phyloP scores from a whole-genome alignment of 2,888 invertebrate species.

The Gymnocheta viridis region DNA sequence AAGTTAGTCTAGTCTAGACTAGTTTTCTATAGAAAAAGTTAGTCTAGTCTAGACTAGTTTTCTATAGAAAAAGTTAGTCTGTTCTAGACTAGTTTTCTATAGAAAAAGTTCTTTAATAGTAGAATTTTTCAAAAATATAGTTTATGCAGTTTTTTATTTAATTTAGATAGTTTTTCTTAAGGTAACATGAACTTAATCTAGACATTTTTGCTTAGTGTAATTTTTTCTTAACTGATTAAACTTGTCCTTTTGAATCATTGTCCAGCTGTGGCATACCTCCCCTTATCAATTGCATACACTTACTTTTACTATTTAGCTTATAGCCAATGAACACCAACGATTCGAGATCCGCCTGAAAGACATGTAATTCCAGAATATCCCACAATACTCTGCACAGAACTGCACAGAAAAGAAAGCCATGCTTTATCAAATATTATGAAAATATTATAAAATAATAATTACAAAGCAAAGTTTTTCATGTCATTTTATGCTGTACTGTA shows the following conservation, averaged over 20 bases:
- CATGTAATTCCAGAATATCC: slow-evolving; percentile 18
- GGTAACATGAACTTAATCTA: not conserved
- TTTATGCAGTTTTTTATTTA: not conserved
- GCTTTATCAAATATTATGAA: slow-evolving; percentile 2
- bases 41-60: not conserved
- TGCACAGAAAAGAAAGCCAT: not conserved
- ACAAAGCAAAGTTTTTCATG: slow-evolving; percentile 45
- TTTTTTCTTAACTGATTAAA: too few species aligned
- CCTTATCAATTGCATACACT: not conserved
- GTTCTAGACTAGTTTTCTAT: not conserved
- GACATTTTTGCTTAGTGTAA: not conserved
- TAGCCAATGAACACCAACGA: slow-evolving; percentile 45
- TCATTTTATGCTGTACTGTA: slow-evolving; percentile 31
- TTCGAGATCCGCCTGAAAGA: slow-evolving; percentile 3
- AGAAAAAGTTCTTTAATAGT: not conserved
- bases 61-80: not conserved
- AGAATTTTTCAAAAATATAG: not conserved
- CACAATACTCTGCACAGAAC: slow-evolving; percentile 8
- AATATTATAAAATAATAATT: slow-evolving; percentile 32
- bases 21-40: not conserved
- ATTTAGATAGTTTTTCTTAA: not conserved
- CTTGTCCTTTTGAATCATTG: too few species aligned
- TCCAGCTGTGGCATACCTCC: not conserved
- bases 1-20: not conserved
- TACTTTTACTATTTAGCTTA: not conserved